Conservation (phyloP, 2,113 vertebrate species). For the Gadus macrocephalus region DNA sequence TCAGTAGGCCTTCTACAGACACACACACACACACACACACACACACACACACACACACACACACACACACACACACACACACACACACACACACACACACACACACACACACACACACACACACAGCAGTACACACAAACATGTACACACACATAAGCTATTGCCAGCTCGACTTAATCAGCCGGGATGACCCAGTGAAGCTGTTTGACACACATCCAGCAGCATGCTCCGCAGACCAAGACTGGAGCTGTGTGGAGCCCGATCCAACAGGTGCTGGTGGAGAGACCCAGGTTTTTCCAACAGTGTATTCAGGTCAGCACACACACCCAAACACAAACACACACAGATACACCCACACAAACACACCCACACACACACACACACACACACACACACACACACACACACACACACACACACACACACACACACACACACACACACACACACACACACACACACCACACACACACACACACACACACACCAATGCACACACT, state of each 20-base stretch:
- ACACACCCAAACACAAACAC: constrained; percentile 17
- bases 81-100: not conserved
- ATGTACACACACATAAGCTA: not conserved
- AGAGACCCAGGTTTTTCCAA: constrained; percentile 29
- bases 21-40: not conserved
- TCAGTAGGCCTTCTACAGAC: not conserved
- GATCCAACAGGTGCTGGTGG: constrained; percentile 63
- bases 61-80: not conserved
- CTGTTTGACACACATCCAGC: constrained; percentile 12
- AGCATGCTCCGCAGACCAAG: constrained; percentile 10
- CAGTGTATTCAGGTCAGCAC: constrained; percentile 56
- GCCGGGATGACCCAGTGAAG: constrained; percentile 34
- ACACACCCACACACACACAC: constrained; percentile 23
- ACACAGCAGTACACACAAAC: not conserved
- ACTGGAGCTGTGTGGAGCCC: constrained; percentile 19
- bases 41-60: not conserved
- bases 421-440: constrained; percentile 27
- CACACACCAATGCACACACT: not conserved
- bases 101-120: not conserved
- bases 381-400: constrained; percentile 28
- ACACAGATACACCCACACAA: constrained; percentile 10
- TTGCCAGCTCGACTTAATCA: constrained; percentile 4
- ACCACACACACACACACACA: constrained; percentile 8
- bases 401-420: constrained; percentile 27
- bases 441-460: constrained; percentile 27